These are phyloP conservation scores for Scytalopus superciliaris DNA, from an alignment of 2,113 vertebrate genomes.

Conservation along the genomic window DNA sequence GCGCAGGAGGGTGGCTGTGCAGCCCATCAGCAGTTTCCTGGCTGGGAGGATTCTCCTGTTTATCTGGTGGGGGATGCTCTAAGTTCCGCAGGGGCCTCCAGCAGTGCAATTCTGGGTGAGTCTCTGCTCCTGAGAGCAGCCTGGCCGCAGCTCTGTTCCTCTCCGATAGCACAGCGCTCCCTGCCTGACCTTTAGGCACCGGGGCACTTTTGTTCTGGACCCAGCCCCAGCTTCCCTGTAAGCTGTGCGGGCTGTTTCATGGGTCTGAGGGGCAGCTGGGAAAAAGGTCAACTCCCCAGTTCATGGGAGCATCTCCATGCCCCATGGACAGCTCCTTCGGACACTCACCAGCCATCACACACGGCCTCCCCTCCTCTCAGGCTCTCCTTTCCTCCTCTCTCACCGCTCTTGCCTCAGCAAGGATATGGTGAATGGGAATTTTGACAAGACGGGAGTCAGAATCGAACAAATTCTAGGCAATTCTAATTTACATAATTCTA, in stretches of 20 bases:
- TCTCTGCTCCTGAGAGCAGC: neutral
- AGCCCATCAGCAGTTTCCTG: neutral
- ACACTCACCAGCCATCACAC: neutral
- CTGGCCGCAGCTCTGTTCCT: neutral
- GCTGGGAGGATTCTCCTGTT: neutral
- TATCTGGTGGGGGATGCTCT: neutral
- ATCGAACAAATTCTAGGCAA: neutral
- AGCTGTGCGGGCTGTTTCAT: neutral
- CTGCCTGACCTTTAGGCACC: neutral
- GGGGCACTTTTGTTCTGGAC: rapidly evolving
- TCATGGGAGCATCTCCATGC: rapidly evolving
- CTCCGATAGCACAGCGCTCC: neutral
- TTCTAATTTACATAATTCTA: neutral
- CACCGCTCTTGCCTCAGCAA: neutral
- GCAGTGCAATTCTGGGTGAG: neutral
- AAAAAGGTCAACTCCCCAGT: neutral
- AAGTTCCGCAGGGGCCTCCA: neutral
- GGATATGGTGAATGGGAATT: neutral
- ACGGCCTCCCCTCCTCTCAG: neutral
- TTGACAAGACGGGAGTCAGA: no score
- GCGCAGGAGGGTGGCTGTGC: neutral
- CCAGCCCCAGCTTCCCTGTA: no score
- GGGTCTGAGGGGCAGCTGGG: no score
- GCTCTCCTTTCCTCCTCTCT: neutral
- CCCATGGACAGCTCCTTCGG: neutral